Percentiles rank a stretch among this genome's conserved stretches.
phyloP scores from a whole-genome alignment of 2,113 vertebrate species.

The Redunca redunca region DNA sequence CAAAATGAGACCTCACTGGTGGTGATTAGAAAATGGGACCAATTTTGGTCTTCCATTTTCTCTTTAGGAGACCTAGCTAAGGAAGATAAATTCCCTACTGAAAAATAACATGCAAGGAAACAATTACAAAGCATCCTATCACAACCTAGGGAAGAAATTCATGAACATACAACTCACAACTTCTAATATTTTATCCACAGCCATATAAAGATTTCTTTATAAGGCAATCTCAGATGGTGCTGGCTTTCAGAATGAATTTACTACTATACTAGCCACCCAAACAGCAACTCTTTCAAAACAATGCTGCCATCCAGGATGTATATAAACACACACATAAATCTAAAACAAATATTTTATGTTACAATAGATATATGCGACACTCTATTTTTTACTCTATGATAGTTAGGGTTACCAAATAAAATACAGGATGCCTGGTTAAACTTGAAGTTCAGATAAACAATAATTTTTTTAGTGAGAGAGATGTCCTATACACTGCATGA shows the following conservation, averaged over 20 bases:
- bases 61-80: background rate
- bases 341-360: slow-evolving; percentile 14
- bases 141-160: background rate
- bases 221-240: background rate
- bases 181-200: slow-evolving; percentile 35
- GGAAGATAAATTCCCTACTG: background rate
- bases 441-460: background rate
- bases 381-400: background rate
- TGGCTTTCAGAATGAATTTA: slow-evolving; percentile 10
- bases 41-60: background rate
- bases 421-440: background rate
- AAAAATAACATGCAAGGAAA: background rate
- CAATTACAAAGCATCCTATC: background rate
- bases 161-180: background rate
- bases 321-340: background rate
- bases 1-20: background rate
- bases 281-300: background rate
- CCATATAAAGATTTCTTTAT: background rate
- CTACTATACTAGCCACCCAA: background rate
- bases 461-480: background rate
- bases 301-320: background rate
- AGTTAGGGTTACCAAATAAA: background rate
- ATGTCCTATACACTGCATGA: background rate
- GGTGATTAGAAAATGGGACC: background rate
- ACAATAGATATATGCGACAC: background rate